Conservation (phyloP, 2,888 invertebrate species). For the Tupiocoris notatus region DNA sequence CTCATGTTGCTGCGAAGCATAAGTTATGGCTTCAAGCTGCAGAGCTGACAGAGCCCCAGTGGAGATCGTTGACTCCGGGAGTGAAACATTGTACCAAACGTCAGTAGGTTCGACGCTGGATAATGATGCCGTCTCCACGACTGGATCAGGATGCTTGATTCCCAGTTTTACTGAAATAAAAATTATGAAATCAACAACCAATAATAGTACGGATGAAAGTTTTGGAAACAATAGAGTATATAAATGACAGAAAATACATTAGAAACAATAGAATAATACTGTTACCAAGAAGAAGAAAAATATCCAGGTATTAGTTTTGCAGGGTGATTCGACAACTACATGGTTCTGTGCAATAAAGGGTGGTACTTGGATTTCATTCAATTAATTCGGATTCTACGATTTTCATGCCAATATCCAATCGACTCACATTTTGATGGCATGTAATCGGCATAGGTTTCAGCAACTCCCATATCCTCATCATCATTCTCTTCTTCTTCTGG, state of each 20-base stretch:
- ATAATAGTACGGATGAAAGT: background rate
- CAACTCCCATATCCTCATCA: conserved; percentile 81
- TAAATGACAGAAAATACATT: too few species aligned
- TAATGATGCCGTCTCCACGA: conserved; percentile 97
- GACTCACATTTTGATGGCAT: conserved; percentile 88
- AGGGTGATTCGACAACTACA: too few species aligned
- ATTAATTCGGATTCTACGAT: too few species aligned
- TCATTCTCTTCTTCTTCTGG: conserved; percentile 51
- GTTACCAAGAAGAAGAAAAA: too few species aligned
- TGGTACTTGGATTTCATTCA: too few species aligned
- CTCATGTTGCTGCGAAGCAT: conserved; percentile 95
- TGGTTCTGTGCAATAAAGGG: too few species aligned
- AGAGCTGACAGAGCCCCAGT: conserved; percentile 87
- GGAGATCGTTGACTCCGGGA: conserved; percentile 81
- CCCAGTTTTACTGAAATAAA: conserved; percentile 77
- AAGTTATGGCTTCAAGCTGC: conserved; percentile 95
- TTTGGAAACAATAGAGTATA: too few species aligned
- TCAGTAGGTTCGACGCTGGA: conserved; percentile 94
- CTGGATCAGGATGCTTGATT: conserved; percentile 95
- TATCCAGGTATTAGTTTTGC: too few species aligned
- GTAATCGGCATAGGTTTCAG: conserved; percentile 97
- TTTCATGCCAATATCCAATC: too few species aligned
- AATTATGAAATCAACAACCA: background rate
- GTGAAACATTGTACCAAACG: conserved; percentile 79
- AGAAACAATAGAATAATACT: too few species aligned